phyloP scores from a whole-genome alignment of 2,888 invertebrate genomes.

The Lasioglossum pauxillum region DNA sequence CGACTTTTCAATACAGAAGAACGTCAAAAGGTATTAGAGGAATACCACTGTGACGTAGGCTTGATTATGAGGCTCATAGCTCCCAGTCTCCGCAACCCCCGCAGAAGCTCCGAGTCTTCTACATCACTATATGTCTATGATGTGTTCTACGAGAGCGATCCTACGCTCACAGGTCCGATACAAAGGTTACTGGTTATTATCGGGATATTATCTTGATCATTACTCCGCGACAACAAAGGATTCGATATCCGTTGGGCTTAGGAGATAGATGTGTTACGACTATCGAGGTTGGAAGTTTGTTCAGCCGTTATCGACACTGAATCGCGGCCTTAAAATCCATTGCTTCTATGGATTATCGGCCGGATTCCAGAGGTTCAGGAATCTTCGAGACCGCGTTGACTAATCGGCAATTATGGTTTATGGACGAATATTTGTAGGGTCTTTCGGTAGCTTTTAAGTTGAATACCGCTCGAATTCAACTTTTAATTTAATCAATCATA shows the following conservation, averaged over 20 bases:
- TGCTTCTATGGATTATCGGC: neutral
- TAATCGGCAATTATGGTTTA: constrained; percentile 9
- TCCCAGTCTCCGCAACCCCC: constrained; percentile 6
- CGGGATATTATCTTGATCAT: constrained; percentile 58
- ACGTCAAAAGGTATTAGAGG: constrained; percentile 61
- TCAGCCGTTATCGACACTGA: constrained; percentile 30
- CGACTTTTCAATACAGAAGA: constrained; percentile 57
- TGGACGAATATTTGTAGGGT: neutral
- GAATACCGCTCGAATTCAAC: neutral
- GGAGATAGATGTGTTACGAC: constrained; percentile 25
- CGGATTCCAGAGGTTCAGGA: neutral
- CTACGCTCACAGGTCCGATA: constrained; percentile 40
- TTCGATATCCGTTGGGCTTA: constrained; percentile 53
- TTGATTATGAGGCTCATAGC: constrained; percentile 69
- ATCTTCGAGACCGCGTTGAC: constrained; percentile 1
- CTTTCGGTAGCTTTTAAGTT: too few relatives aligned
- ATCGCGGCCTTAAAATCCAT: constrained; percentile 18
- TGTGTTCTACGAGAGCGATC: constrained; percentile 43
- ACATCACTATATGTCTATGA: constrained; percentile 38
- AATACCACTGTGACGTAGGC: constrained; percentile 70
- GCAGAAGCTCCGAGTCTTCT: neutral
- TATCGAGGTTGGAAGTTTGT: constrained; percentile 16
- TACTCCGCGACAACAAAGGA: constrained; percentile 57
- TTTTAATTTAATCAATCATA: neutral
- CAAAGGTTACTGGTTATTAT: constrained; percentile 40